phyloP scores from a whole-genome alignment of 2,113 vertebrate genomes.

The Ammospiza nelsoni region DNA sequence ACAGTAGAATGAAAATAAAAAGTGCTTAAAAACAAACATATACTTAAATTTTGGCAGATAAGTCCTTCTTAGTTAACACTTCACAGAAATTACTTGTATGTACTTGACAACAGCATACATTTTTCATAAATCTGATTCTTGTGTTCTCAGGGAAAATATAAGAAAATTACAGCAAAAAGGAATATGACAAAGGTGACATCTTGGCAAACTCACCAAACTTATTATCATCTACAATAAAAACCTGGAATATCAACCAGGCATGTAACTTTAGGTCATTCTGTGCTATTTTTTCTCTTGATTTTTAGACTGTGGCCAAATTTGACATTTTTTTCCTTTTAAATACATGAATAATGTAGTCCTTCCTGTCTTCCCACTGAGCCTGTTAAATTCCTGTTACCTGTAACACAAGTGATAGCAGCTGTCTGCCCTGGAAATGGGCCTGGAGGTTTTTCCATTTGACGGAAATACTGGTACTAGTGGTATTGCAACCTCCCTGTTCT shows the following conservation, averaged over 20 bases:
- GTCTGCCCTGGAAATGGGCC: not conserved
- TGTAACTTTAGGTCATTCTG: constrained; percentile 9
- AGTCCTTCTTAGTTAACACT: constrained; percentile 71
- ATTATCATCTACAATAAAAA: constrained; percentile 28
- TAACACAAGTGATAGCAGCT: not conserved
- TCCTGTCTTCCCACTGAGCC: not conserved
- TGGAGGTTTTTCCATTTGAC: not conserved
- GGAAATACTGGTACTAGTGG: not conserved
- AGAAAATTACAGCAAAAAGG: constrained; percentile 54
- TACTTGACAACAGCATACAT: constrained; percentile 72
- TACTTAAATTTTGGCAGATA: constrained; percentile 66
- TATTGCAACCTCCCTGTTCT: not conserved
- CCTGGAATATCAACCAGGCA: not conserved
- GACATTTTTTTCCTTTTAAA: not conserved
- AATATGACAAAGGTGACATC: constrained; percentile 58
- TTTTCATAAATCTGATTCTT: constrained; percentile 71
- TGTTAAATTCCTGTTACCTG: not conserved
- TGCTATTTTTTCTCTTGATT: not conserved
- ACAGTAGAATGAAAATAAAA: constrained; percentile 65
- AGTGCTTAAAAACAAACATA: constrained; percentile 59
- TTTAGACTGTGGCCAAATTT: not conserved
- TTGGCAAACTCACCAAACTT: constrained; percentile 42
- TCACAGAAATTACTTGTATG: constrained; percentile 70
- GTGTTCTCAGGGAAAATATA: constrained; percentile 58
- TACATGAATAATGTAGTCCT: not conserved